Evolutionary conservation across 2,797 vertebrate species (phyloP).

Genomic region (Lycodopsis pacificus): DNA sequence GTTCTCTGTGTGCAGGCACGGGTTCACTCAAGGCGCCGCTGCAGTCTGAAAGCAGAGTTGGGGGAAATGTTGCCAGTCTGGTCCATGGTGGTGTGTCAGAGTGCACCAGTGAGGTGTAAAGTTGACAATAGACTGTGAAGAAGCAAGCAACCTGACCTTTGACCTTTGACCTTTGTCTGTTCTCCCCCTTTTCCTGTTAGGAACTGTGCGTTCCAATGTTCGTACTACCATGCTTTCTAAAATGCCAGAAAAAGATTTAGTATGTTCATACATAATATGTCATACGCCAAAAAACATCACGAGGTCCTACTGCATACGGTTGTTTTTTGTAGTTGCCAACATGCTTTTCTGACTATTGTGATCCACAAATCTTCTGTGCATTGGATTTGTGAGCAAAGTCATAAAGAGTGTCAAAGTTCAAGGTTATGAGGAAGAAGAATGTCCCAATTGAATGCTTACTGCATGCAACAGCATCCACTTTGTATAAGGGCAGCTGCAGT

Average conservation of each 20-base stretch:
- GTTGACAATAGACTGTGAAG: not conserved
- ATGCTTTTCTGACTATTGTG: not conserved
- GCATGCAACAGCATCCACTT: not conserved
- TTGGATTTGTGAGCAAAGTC: not conserved
- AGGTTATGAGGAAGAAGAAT: not conserved
- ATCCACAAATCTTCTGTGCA: not conserved
- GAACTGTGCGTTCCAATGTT: not conserved
- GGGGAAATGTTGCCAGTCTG: not conserved
- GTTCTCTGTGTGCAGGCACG: too few relatives aligned
- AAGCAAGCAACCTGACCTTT: not conserved
- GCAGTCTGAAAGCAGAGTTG: not conserved
- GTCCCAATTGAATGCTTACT: not conserved
- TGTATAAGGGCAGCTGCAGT: too few relatives aligned
- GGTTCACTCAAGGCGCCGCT: too few relatives aligned
- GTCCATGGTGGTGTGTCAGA: not conserved
- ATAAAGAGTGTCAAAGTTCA: not conserved
- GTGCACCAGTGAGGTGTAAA: not conserved
- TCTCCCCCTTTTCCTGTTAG: not conserved
- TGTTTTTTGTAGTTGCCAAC: too few relatives aligned
- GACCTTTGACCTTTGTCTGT: not conserved
- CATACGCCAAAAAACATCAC: too few relatives aligned
- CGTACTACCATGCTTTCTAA: not conserved
- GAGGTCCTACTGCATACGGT: not conserved
- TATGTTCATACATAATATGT: not conserved
- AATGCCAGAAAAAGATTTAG: not conserved